Conservation (phyloP, 2,888 invertebrate species). For the Azorinus chamasolen region DNA sequence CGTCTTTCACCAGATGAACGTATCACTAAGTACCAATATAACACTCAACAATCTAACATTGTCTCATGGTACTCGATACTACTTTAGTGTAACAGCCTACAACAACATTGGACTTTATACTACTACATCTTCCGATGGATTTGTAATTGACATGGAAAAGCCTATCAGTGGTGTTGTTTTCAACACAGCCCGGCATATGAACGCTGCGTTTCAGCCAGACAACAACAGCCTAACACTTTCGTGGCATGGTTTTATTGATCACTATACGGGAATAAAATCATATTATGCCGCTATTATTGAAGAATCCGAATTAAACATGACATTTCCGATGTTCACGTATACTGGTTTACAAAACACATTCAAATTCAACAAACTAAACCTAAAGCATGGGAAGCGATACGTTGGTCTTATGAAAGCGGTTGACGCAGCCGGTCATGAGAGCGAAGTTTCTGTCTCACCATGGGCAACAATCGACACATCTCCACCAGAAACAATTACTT, state of each 20-base stretch:
- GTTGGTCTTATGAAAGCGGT: conserved; percentile 34
- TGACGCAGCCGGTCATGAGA: no score
- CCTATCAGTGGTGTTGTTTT: conserved; percentile 66
- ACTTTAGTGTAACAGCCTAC: conserved; percentile 35
- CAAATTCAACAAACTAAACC: conserved; percentile 10
- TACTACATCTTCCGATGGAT: conserved; percentile 27
- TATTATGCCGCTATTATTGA: conserved; percentile 22
- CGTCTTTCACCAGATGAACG: no score
- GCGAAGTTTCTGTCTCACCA: background rate
- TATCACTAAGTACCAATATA: no score
- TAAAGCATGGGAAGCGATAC: conserved; percentile 24
- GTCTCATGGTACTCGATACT: no score
- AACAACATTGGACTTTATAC: conserved; percentile 36
- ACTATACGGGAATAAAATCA: no score
- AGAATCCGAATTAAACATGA: background rate
- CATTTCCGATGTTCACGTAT: conserved; percentile 3
- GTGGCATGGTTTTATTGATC: no score
- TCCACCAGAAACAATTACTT: conserved; percentile 16
- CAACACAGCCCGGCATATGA: conserved; percentile 51
- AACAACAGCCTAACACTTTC: no score
- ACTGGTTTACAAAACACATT: conserved; percentile 16
- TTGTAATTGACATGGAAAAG: conserved; percentile 35
- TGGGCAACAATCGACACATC: conserved; percentile 15
- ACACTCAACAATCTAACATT: no score
- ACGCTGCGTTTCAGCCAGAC: conserved; percentile 47